Percentiles rank a stretch among this genome's conserved stretches.
phyloP scores from a whole-genome alignment of 2,888 invertebrate species.

The Eupithecia abbreviata region DNA sequence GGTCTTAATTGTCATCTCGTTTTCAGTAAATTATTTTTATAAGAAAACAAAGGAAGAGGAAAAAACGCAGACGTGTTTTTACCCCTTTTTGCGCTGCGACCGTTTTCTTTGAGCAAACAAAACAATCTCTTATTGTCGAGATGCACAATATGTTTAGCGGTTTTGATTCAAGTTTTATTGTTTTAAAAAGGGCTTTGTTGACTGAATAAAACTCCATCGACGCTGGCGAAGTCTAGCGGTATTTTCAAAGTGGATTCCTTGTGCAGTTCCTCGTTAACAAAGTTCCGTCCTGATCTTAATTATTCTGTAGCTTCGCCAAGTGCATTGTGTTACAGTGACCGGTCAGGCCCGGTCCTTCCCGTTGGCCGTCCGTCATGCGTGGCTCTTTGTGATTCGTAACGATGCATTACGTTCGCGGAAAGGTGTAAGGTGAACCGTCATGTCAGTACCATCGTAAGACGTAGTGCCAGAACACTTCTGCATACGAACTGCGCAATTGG shows the following conservation, averaged over 20 bases:
- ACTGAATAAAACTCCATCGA: neutral
- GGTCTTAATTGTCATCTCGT: constrained; percentile 43
- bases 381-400: constrained; percentile 44
- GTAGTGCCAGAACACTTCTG: neutral
- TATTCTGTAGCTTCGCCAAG: constrained; percentile 31
- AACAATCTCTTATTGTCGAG: constrained; percentile 44
- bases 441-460: neutral
- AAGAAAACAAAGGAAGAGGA: constrained; percentile 48
- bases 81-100: constrained; percentile 50
- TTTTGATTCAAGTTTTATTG: constrained; percentile 24
- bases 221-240: constrained; percentile 10
- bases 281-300: constrained; percentile 15
- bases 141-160: constrained; percentile 13
- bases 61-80: constrained; percentile 43
- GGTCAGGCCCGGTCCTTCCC: constrained; percentile 37
- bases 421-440: constrained; percentile 14
- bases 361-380: constrained; percentile 43
- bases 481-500: neutral
- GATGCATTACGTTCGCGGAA: constrained; percentile 36
- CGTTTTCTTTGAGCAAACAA: constrained; percentile 47
- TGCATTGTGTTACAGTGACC: constrained; percentile 34
- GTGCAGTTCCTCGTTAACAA: constrained; percentile 13
- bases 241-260: constrained; percentile 20
- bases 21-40: constrained; percentile 53
- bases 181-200: neutral